Evolutionary conservation across 2,888 invertebrate genomes (phyloP), one percentile per base, ranked within the genome.

Genomic region (Pasiphila rectangulata): DNA sequence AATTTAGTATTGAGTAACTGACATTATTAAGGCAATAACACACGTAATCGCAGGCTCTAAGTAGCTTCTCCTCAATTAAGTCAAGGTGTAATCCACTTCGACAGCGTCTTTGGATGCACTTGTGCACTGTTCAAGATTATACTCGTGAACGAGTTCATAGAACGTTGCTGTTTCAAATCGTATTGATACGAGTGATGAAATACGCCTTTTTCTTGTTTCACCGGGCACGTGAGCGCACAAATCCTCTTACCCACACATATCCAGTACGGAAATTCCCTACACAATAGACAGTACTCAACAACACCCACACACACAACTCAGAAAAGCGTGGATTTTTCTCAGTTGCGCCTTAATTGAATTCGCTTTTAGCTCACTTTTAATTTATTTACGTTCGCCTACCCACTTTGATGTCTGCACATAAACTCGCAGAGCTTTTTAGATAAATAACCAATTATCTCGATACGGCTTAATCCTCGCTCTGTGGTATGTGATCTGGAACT

Each of bases 391-490:
- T 73, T 72, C 72, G 66, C 66, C 68, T 66, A 62, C 69, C 70
- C 75, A 69, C 81, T 85, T 84, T 83, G 81, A 84, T 79, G 75
- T 75, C 67, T 69, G 72, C 69, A 60, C 67, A 64, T 67, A 66
- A 58, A 61, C 71, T 67, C 62, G 54, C 66, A 62, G 68, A 69
- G 71, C 68, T 72, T 79, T 75, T 80, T 74, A 76, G 76, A 83
- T 83, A 85, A 82, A 83, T 81, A 83, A 82, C 73, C 81, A 82
- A 86, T 85, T 83, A 84, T 76, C 72, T 71, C 69, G 68, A 76
- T 75, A 73, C 72, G 73, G 72, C 75, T 80, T 73, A 75, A 79
- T 79, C 70, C 65, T 54, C 57, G 57, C 57, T 52, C 57, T 56
- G 58, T 55, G 65, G 62, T 62, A 64, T 70, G 72, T 64, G 70